Evolutionary conservation across 2,888 invertebrate genomes (phyloP).

Genomic region (Dynastes grantii): DNA sequence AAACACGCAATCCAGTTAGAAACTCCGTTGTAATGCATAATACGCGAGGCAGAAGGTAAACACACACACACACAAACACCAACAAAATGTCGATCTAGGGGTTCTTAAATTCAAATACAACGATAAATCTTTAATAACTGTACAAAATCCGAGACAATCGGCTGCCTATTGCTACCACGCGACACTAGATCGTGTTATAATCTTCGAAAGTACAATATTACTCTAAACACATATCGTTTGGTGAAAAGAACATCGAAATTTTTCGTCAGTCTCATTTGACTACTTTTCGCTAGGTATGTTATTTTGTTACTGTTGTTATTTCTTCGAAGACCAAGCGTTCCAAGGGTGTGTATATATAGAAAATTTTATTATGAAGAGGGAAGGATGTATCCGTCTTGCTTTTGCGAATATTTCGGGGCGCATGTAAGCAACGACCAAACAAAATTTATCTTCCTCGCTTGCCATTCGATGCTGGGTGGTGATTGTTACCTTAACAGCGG

Average conservation of each 20-base stretch:
- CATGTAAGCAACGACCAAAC: conserved; percentile 44
- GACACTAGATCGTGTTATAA: background rate
- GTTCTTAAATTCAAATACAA: background rate
- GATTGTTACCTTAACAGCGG: conserved; percentile 16
- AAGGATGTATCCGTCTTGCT: conserved; percentile 38
- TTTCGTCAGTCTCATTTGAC: background rate
- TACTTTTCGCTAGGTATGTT: conserved; percentile 38
- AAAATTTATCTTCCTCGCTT: conserved; percentile 25
- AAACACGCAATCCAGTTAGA: conserved; percentile 57
- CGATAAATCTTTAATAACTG: conserved; percentile 5
- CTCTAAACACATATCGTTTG: background rate
- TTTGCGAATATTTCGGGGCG: conserved; percentile 37
- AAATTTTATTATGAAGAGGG: conserved; percentile 37
- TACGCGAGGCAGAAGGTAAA: conserved; percentile 28
- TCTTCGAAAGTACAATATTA: conserved; percentile 3
- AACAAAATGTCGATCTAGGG: background rate
- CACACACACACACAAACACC: conserved; percentile 10
- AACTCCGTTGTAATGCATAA: conserved; percentile 42
- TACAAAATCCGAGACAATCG: background rate
- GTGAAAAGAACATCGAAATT: background rate
- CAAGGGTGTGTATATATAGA: conserved; percentile 18
- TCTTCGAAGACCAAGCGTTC: conserved; percentile 29
- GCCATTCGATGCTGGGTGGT: conserved; percentile 22
- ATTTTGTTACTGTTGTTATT: conserved; percentile 38
- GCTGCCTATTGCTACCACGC: background rate